These are phyloP conservation scores for Zosterops hypoxanthus DNA, from an alignment of 2,113 vertebrate genomes.

Conservation along the genomic window DNA sequence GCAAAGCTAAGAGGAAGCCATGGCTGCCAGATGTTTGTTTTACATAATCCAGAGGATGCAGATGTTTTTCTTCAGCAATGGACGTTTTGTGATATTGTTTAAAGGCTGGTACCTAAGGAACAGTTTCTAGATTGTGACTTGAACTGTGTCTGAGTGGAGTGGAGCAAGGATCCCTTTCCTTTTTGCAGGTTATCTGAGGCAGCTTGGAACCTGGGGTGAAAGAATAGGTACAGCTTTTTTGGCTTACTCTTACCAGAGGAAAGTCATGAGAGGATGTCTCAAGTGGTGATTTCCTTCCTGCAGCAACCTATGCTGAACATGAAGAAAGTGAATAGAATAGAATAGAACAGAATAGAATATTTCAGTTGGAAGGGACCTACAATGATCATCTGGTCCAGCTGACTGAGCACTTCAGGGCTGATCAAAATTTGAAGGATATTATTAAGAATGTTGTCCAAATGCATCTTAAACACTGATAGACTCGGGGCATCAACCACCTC, in stretches of 20 bases:
- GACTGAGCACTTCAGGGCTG: background rate
- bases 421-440: background rate
- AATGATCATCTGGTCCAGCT: background rate
- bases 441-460: background rate
- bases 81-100: background rate
- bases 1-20: constrained; percentile 46
- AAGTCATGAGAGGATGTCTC: background rate
- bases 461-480: background rate
- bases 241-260: background rate
- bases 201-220: background rate
- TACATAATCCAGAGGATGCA: constrained; percentile 60
- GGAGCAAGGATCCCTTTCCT: background rate
- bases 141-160: background rate
- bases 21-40: constrained; percentile 64
- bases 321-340: background rate
- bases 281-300: background rate
- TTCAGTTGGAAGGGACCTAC: background rate
- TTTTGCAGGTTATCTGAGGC: background rate
- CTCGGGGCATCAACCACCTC: background rate
- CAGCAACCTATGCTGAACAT: background rate
- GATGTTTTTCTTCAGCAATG: constrained; percentile 52
- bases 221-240: background rate
- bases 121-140: background rate
- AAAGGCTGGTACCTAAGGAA: constrained; percentile 25
- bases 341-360: background rate